Percentiles rank a stretch among this genome's conserved stretches.
Evolutionary conservation across 2,888 invertebrate genomes (phyloP).

Genomic region (Elmis aenea): DNA sequence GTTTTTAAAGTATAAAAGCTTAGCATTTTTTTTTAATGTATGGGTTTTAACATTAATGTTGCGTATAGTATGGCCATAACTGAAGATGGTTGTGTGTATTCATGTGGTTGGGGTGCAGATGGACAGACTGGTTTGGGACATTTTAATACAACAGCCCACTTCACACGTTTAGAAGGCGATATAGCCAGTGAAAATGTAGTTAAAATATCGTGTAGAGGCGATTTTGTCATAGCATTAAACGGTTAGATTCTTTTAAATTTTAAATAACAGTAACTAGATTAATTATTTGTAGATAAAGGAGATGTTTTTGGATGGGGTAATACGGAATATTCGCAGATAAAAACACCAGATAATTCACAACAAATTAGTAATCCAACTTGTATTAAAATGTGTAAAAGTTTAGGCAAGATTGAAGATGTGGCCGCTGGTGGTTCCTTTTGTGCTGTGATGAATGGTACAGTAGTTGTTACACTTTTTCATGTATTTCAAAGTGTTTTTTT

Average conservation of each 20-base stretch:
- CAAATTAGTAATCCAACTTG: conserved; percentile 71
- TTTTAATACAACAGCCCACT: conserved; percentile 56
- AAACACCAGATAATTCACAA: conserved; percentile 51
- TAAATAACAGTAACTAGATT: conserved; percentile 8
- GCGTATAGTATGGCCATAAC: conserved; percentile 69
- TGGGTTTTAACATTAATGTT: background rate
- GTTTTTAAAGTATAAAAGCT: no score
- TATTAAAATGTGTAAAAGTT: conserved; percentile 56
- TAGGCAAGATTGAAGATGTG: conserved; percentile 74
- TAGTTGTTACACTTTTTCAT: no score
- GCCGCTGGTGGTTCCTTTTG: conserved; percentile 87
- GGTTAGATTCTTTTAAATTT: conserved; percentile 48
- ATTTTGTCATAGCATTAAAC: conserved; percentile 85
- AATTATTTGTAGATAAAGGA: conserved; percentile 63
- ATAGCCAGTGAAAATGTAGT: conserved; percentile 75
- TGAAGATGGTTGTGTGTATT: conserved; percentile 72
- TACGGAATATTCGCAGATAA: conserved; percentile 85
- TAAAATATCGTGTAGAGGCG: conserved; percentile 73
- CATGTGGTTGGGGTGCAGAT: conserved; percentile 92
- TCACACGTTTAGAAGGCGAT: conserved; percentile 70
- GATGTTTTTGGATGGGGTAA: conserved; percentile 97
- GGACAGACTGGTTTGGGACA: conserved; percentile 86
- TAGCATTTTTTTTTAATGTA: background rate
- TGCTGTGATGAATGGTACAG: conserved; percentile 69
- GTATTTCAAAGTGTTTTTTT: conserved; percentile 9